phyloP scores from a whole-genome alignment of 2,113 vertebrate species.

The Anhinga rufa region DNA sequence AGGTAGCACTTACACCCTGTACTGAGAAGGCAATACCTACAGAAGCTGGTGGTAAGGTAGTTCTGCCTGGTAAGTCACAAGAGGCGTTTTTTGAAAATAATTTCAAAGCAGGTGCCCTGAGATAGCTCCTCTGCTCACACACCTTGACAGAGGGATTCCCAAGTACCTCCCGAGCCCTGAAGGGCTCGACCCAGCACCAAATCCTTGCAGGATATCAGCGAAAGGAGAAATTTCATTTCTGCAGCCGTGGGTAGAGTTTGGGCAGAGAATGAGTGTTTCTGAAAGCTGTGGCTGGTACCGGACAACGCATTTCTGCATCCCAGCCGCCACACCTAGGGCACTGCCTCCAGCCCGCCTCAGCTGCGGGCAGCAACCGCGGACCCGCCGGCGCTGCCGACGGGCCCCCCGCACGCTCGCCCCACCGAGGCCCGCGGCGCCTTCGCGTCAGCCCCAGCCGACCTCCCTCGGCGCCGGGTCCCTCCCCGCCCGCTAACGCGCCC shows the following conservation, averaged over 20 bases:
- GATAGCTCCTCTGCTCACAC: not conserved
- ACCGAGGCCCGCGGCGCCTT: no score
- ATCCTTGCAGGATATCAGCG: rapidly evolving
- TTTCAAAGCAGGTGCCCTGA: not conserved
- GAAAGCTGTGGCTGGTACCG: rapidly evolving
- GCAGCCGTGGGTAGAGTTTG: not conserved
- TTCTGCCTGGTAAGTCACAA: not conserved
- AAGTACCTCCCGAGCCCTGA: not conserved
- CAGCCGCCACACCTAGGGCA: not conserved
- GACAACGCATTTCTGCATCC: not conserved
- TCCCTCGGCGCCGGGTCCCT: no score
- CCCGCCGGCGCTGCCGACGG: no score
- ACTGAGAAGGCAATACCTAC: not conserved
- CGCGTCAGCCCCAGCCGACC: no score
- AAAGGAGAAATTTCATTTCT: not conserved
- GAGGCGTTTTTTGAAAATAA: not conserved
- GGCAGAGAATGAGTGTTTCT: not conserved
- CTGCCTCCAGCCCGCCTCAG: no score
- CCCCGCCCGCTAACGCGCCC: no score
- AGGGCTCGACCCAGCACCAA: not conserved
- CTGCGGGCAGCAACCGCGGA: no score
- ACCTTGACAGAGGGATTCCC: not conserved
- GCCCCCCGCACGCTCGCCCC: no score
- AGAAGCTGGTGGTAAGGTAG: not conserved
- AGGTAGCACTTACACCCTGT: rapidly evolving